phyloP scores from a whole-genome alignment of 2,797 vertebrate genomes.

The Phoeniculus purpureus region DNA sequence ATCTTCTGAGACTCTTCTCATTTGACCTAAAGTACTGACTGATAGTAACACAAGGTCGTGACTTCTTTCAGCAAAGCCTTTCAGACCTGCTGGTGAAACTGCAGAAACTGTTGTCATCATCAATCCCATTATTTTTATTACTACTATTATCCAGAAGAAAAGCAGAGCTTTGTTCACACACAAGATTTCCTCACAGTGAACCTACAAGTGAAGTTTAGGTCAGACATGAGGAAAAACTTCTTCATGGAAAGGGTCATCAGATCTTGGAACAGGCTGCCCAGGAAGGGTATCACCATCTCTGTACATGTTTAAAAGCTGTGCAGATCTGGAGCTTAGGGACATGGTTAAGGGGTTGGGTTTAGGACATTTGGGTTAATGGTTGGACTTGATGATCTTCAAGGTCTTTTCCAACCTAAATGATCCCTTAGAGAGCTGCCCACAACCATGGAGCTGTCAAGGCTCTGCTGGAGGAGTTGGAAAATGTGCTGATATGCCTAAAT shows the following conservation, averaged over 20 bases:
- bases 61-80: slow-evolving; percentile 10
- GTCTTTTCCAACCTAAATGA: no score
- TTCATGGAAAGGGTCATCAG: no score
- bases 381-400: no score
- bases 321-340: no score
- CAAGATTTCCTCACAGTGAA: slow-evolving; percentile 31
- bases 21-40: not conserved
- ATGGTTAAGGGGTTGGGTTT: no score
- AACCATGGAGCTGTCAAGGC: not conserved
- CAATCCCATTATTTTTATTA: not conserved
- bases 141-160: slow-evolving; percentile 1
- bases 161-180: slow-evolving; percentile 16
- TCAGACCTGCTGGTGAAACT: not conserved
- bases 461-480: not conserved
- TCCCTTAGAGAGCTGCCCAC: not conserved
- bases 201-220: not conserved
- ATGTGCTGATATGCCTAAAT: fast-evolving
- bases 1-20: not conserved
- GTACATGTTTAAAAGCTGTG: no score
- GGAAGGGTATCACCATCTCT: no score
- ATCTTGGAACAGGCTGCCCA: no score
- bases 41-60: not conserved
- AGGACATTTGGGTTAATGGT: no score
- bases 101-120: not conserved
- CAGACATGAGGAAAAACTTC: no score